Evolutionary conservation across 2,113 vertebrate species (phyloP).

Genomic region (Axis porcinus): DNA sequence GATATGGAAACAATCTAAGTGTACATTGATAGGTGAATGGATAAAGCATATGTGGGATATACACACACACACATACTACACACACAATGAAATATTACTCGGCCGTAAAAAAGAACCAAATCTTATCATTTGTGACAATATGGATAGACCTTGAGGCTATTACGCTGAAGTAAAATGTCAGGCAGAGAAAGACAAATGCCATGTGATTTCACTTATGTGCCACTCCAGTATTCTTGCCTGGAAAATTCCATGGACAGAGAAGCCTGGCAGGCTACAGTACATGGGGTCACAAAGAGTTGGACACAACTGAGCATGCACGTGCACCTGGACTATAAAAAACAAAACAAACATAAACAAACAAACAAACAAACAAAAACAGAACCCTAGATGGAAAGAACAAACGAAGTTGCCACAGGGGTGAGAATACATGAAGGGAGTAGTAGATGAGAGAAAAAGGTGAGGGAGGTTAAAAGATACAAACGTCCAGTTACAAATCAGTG

Average conservation of each 20-base stretch:
- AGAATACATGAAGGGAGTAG: not conserved
- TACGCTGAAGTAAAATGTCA: not conserved
- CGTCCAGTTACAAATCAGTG: not conserved
- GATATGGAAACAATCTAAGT: not conserved
- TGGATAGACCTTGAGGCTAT: not conserved
- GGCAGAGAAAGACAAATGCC: not conserved
- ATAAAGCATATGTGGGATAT: not conserved
- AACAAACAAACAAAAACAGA: not conserved
- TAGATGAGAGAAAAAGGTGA: not conserved
- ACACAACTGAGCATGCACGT: not conserved
- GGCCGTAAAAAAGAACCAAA: not conserved
- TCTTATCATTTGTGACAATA: not conserved
- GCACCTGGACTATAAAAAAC: not conserved
- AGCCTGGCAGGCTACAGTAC: not conserved
- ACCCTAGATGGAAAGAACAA: not conserved
- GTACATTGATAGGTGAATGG: not conserved
- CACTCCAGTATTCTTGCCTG: not conserved
- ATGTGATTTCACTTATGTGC: not conserved
- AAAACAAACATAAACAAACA: not conserved
- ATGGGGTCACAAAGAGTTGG: not conserved
- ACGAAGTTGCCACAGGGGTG: not conserved
- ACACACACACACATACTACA: not conserved
- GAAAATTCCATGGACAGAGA: not conserved
- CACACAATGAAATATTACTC: not conserved
- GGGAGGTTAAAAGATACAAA: not conserved